Evolutionary conservation across 2,888 invertebrate genomes (phyloP).

Genomic region (Odontocolon sp.): DNA sequence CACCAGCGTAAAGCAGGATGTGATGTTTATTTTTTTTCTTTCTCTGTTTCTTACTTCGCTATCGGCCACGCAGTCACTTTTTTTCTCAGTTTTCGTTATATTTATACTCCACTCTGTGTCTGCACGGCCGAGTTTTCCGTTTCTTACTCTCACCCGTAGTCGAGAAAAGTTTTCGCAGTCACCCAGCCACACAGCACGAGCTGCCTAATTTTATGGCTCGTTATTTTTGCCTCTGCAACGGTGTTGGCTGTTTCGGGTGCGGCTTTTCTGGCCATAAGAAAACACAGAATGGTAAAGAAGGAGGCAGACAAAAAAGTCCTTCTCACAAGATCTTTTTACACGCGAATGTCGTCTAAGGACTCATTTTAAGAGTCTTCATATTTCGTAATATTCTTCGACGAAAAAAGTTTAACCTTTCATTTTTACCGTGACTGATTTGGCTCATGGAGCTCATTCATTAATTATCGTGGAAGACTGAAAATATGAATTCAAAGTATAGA

Average conservation of each 20-base stretch:
- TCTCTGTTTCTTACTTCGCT: slow-evolving; percentile 20
- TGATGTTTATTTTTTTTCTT: slow-evolving; percentile 29
- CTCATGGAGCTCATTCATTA: no score
- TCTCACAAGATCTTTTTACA: not conserved
- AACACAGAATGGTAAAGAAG: slow-evolving; percentile 18
- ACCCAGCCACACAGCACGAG: slow-evolving; percentile 17
- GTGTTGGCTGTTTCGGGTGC: slow-evolving; percentile 27
- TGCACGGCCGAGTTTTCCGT: slow-evolving; percentile 13
- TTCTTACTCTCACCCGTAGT: not conserved
- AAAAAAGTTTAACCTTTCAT: no score
- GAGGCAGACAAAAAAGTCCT: not conserved
- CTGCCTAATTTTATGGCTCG: slow-evolving; percentile 63
- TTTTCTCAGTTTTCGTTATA: not conserved
- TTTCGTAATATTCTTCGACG: no score
- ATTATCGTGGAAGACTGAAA: no score
- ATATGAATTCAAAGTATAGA: no score
- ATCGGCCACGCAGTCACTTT: slow-evolving; percentile 15
- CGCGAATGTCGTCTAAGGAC: no score
- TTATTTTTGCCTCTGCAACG: slow-evolving; percentile 49
- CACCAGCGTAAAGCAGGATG: not conserved
- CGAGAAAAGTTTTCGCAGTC: slow-evolving; percentile 49
- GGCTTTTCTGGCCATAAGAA: slow-evolving; percentile 23
- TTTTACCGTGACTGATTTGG: no score
- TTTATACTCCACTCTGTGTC: slow-evolving; percentile 22
- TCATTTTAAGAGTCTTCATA: no score